Percentiles rank a stretch among this genome's conserved stretches.
Evolutionary conservation across 1,140 invertebrate species (phyloP).

Genomic region (Drosophila dunni): DNA sequence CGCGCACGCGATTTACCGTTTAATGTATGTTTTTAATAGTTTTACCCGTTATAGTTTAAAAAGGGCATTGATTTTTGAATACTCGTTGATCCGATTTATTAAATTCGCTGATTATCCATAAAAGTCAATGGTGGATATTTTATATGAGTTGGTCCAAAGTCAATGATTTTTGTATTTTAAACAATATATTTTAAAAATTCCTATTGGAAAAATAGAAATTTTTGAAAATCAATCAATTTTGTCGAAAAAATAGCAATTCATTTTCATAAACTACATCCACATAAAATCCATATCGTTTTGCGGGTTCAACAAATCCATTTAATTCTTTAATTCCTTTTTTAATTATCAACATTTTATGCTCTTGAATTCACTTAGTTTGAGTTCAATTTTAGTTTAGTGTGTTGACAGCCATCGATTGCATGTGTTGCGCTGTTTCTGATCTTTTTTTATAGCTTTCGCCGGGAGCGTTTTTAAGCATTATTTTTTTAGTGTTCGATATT

Average conservation of each 20-base stretch:
- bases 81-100: constrained; percentile 28
- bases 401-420: constrained; percentile 72
- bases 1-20: constrained; percentile 41
- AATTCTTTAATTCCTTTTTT: constrained; percentile 27
- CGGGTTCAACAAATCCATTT: constrained; percentile 22
- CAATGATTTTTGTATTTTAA: not conserved
- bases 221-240: no score
- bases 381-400: constrained; percentile 45
- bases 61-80: constrained; percentile 3
- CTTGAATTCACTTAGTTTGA: constrained; percentile 43
- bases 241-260: not conserved
- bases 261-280: constrained; percentile 21
- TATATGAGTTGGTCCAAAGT: not conserved
- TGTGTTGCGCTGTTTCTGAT: constrained; percentile 51
- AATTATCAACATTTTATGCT: constrained; percentile 46
- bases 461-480: constrained; percentile 52
- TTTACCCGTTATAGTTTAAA: constrained; percentile 4
- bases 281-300: constrained; percentile 39
- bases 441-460: constrained; percentile 55
- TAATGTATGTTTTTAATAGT: constrained; percentile 44
- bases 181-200: not conserved
- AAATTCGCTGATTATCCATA: not conserved
- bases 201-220: no score
- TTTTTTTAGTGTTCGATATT: constrained; percentile 37
- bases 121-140: not conserved